Evolutionary conservation across 2,797 vertebrate species (phyloP), one percentile per base, ranked within the genome.

Genomic region (Dicrostonyx torquatus): DNA sequence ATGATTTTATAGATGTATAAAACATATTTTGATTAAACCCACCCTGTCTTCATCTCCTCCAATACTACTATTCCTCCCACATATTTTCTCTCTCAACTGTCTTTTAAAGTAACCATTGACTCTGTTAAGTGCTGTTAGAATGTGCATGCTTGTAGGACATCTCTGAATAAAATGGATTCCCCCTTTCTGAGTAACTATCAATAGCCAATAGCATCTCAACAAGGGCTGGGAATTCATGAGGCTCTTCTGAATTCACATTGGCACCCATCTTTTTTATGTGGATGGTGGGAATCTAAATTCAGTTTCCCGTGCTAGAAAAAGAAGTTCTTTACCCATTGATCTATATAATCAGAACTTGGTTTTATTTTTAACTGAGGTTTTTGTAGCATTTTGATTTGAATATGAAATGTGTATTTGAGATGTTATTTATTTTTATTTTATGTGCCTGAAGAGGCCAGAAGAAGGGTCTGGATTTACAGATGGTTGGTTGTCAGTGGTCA

Each of bases 351-450:
- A 40, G 9, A 7, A 48, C 82, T 80, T 24, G 24, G 5, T 75
- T 94, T 79, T 76, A 40, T 77, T 91, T 92, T 64, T 77, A 62
- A 93, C 2, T 26, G 50, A 43, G 34, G 1, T 45, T 80, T 93
- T 70, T 72, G 6, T 29, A 80, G 43, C 3, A 53, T 87, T 96
- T 95, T 76, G 34, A 82, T 93, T 94, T 89, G 10, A 9, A 89
- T 66, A 43, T 73, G 22, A 73, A 34, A 24, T 26, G 43, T 48
- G 60, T 20, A 48, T 83, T 62, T 43, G 40, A 34, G 15, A 31
- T 82, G 37, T 80, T 40, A 24, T 72, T 72, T 40, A 68, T 20
- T 45, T 50, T 34, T 22, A 34, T 84, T 84, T 45, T 66, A 48
- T 84, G 62, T 64, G 1, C 2, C 26, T 20, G 14, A 83, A 29